Conservation (phyloP, 2,888 invertebrate genomes). For the Epinotia demarniana region DNA sequence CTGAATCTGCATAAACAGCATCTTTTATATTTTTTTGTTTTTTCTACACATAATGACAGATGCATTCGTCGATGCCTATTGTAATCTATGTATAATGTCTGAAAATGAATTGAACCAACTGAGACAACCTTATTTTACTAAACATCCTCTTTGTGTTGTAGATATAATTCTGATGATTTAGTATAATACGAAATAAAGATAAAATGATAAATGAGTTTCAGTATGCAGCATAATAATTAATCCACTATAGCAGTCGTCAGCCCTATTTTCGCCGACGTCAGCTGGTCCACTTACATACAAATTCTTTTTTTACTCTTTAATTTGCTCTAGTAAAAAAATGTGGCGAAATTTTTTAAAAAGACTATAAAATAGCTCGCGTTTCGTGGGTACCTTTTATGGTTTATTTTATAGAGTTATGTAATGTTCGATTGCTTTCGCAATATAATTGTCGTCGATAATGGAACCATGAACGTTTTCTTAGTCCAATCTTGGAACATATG, state of each 20-base stretch:
- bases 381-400: conserved; percentile 23
- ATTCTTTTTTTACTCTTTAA: conserved; percentile 57
- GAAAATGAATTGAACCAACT: too few species aligned
- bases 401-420: conserved; percentile 39
- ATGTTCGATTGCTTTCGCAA: conserved; percentile 11
- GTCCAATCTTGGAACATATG: not conserved
- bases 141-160: too few species aligned
- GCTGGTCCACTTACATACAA: conserved; percentile 64
- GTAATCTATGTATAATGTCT: too few species aligned
- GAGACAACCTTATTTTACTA: too few species aligned
- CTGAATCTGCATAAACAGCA: too few species aligned
- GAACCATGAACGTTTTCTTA: not conserved
- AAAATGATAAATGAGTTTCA: too few species aligned
- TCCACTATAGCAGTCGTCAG: conserved; percentile 8
- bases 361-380: conserved; percentile 49
- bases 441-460: not conserved
- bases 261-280: conserved; percentile 33
- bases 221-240: not conserved
- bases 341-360: conserved; percentile 55
- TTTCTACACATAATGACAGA: too few species aligned
- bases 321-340: conserved; percentile 55
- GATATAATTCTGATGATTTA: too few species aligned
- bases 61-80: too few species aligned
- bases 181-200: too few species aligned
- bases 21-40: too few species aligned